These are phyloP conservation scores for Chouioia cunea DNA, from an alignment of 2,888 invertebrate species.

Conservation along the genomic window DNA sequence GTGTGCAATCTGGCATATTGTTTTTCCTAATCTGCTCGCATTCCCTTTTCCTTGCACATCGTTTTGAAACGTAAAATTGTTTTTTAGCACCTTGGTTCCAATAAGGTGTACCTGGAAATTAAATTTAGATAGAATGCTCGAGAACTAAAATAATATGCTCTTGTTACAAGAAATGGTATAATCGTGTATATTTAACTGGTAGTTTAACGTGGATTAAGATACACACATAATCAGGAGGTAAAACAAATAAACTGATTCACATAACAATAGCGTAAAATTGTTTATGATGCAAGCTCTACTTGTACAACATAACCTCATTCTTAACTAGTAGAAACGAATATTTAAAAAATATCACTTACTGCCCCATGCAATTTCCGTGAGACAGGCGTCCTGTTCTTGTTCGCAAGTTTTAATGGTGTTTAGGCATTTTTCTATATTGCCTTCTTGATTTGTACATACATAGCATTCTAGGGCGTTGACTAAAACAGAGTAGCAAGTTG, in stretches of 20 bases:
- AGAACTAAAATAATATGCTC: neutral
- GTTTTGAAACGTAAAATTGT: constrained; percentile 92
- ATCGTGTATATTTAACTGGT: neutral
- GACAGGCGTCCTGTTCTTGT: constrained; percentile 86
- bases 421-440: constrained; percentile 91
- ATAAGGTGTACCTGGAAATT: constrained; percentile 81
- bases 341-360: constrained; percentile 70
- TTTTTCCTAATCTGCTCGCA: constrained; percentile 81
- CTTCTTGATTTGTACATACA: constrained; percentile 92
- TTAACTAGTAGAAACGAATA: neutral
- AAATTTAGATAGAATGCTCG: constrained; percentile 2
- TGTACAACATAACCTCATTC: constrained; percentile 37
- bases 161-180: neutral
- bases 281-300: neutral
- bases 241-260: neutral
- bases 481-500: constrained; percentile 59
- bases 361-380: constrained; percentile 93
- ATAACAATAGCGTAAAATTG: neutral
- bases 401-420: constrained; percentile 93
- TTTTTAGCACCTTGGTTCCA: constrained; percentile 94
- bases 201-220: neutral
- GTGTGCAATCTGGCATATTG: constrained; percentile 84
- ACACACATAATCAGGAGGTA: neutral
- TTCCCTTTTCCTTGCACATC: constrained; percentile 84
- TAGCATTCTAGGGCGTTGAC: constrained; percentile 89